Percentiles rank a stretch among this genome's conserved stretches.
Evolutionary conservation across 2,888 invertebrate genomes (phyloP).

Genomic region (Zaprionus bogoriensis): DNA sequence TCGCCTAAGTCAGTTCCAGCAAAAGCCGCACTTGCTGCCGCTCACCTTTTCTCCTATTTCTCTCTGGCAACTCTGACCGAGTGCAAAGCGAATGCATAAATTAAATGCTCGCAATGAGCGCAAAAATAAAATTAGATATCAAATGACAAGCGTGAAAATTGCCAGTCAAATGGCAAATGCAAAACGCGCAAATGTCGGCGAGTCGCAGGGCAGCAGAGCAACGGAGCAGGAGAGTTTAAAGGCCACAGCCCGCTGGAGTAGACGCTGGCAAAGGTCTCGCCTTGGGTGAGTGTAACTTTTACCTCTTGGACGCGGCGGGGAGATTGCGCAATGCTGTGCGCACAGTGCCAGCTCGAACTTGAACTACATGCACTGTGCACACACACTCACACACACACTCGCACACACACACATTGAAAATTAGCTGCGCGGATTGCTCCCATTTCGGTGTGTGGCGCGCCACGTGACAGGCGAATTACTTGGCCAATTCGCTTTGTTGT

Average conservation of each 20-base stretch:
- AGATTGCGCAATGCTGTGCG: conserved; percentile 35
- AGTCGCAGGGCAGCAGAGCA: neutral
- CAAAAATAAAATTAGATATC: conserved; percentile 54
- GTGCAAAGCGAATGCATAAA: conserved; percentile 52
- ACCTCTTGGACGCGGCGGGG: conserved; percentile 38
- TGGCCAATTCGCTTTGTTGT: conserved; percentile 51
- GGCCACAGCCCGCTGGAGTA: no score
- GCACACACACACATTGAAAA: conserved; percentile 50
- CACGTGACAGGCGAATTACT: conserved; percentile 71
- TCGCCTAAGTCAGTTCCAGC: conserved; percentile 73
- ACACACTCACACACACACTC: conserved; percentile 23
- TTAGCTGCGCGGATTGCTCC: conserved; percentile 64
- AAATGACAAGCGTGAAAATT: conserved; percentile 69
- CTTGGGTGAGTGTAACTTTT: conserved; percentile 44
- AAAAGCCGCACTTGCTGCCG: conserved; percentile 39
- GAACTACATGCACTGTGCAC: conserved; percentile 58
- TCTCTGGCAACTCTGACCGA: neutral
- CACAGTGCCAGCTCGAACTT: conserved; percentile 66
- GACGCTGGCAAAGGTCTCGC: neutral
- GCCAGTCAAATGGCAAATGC: conserved; percentile 25
- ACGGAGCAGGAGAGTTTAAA: no score
- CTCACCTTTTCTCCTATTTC: conserved; percentile 8
- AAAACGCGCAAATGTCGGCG: neutral
- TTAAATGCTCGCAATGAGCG: conserved; percentile 51
- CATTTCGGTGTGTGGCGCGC: conserved; percentile 53